Percentiles rank a stretch among this genome's conserved stretches.
Conservation (phyloP, 2,113 vertebrate species). For the Dicaeum eximium region DNA sequence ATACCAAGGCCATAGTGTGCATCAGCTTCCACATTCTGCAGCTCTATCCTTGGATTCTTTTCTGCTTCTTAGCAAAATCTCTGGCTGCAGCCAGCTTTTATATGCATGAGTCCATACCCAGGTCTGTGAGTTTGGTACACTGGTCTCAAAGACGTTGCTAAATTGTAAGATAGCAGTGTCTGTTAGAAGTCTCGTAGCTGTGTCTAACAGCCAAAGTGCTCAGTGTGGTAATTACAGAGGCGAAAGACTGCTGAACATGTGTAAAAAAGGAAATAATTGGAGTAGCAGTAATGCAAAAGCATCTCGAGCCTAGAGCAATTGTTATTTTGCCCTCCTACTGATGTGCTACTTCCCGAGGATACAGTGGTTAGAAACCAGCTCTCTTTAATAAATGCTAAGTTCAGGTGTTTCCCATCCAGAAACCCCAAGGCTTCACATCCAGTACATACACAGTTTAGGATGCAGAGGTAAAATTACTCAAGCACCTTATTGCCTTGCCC, state of each 20-base stretch:
- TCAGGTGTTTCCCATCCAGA: neutral
- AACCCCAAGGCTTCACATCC: neutral
- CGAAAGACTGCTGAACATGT: slow-evolving; percentile 22
- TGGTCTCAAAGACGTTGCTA: neutral
- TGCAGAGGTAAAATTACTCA: neutral
- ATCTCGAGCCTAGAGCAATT: slow-evolving; percentile 27
- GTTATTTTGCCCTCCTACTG: slow-evolving; percentile 43
- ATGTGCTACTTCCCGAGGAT: neutral
- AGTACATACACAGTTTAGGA: neutral
- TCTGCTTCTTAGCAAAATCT: neutral
- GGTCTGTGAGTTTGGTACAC: neutral
- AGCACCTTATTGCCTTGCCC: neutral
- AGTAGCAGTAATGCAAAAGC: slow-evolving; percentile 30
- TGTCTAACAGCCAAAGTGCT: slow-evolving; percentile 19
- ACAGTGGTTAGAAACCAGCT: neutral
- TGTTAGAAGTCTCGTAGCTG: slow-evolving; percentile 28
- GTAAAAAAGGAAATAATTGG: slow-evolving; percentile 54
- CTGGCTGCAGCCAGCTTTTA: neutral
- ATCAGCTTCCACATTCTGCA: neutral
- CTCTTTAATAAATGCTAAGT: neutral
- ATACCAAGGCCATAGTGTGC: accelerated
- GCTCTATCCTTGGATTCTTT: neutral
- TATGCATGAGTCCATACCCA: accelerated
- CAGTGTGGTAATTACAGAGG: slow-evolving; percentile 49
- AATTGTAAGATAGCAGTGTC: neutral